phyloP scores from a whole-genome alignment of 35 echinoderm and acorn worm genomes.

The Diadema setosum region DNA sequence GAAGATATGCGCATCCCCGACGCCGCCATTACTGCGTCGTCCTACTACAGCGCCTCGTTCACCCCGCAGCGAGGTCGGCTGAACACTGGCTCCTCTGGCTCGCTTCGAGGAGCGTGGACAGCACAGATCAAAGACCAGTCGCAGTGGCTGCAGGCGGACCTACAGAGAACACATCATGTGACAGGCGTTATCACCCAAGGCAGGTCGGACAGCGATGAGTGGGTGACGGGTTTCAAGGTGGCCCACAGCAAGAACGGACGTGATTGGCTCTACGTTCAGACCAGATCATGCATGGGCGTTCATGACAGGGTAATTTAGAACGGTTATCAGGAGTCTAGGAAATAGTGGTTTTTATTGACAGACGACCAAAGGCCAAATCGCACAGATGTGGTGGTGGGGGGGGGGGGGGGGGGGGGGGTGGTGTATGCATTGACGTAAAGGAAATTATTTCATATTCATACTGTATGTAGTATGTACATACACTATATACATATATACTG shows the following conservation, averaged over 20 bases:
- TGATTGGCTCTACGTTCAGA: not conserved
- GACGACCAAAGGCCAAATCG: too few relatives aligned
- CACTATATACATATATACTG: too few relatives aligned
- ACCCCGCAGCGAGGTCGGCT: not conserved
- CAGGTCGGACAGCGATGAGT: conserved; percentile 7
- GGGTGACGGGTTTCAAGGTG: conserved; percentile 54
- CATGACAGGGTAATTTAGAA: too few relatives aligned
- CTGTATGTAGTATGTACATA: too few relatives aligned
- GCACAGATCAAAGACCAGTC: not conserved
- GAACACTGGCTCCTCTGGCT: not conserved
- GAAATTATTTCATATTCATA: too few relatives aligned
- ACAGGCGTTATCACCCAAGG: conserved; percentile 4
- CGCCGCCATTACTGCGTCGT: not conserved
- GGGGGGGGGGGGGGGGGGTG: too few relatives aligned
- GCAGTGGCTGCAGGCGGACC: conserved; percentile 13
- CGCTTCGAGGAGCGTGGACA: not conserved
- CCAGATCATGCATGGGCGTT: too few relatives aligned
- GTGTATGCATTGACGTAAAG: too few relatives aligned
- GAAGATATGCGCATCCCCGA: not conserved
- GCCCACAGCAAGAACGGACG: not conserved
- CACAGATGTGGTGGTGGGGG: too few relatives aligned
- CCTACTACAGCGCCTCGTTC: not conserved
- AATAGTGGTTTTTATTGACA: too few relatives aligned
- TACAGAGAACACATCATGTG: not conserved
- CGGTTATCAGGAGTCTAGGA: too few relatives aligned